These are phyloP conservation scores for Amphiprion ocellaris DNA, from an alignment of 2,113 vertebrate species.

Conservation along the genomic window DNA sequence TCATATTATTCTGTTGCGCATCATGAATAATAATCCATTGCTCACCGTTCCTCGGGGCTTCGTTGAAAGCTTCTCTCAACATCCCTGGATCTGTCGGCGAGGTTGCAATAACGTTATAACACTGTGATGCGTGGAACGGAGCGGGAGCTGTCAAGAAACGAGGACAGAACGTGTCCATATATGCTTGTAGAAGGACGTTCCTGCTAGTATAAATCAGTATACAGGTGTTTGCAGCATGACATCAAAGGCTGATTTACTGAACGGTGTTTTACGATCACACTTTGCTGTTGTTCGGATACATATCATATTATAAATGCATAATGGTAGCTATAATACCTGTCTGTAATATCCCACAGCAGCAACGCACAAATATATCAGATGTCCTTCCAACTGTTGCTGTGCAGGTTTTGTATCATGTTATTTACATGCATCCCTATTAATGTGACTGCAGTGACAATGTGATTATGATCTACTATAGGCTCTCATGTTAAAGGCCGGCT, in stretches of 20 bases:
- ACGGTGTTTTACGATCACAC: constrained; percentile 9
- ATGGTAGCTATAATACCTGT: constrained; percentile 63
- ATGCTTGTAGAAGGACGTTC: constrained; percentile 19
- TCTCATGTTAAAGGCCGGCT: constrained; percentile 18
- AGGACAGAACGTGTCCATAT: constrained; percentile 31
- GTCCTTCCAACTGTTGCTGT: constrained; percentile 65
- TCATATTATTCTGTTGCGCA: constrained; percentile 19
- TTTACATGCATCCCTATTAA: constrained; percentile 70
- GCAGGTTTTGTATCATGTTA: constrained; percentile 51
- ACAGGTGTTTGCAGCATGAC: constrained; percentile 23
- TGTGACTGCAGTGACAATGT: constrained; percentile 67
- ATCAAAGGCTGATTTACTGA: constrained; percentile 37
- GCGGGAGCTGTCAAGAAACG: constrained; percentile 29
- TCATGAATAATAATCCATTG: constrained; percentile 7
- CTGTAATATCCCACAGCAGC: constrained; percentile 52
- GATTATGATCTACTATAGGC: constrained; percentile 15
- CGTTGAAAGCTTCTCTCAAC: constrained; percentile 14
- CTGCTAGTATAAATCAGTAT: constrained; percentile 27
- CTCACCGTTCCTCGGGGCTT: constrained; percentile 15
- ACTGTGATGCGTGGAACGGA: constrained; percentile 64
- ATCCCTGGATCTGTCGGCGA: constrained; percentile 26
- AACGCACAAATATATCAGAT: constrained; percentile 59
- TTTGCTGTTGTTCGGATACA: constrained; percentile 63
- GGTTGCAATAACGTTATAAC: constrained; percentile 58
- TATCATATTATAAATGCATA: constrained; percentile 70